Percentiles rank a stretch among this genome's conserved stretches.
These are phyloP conservation scores for Halictus ligatus DNA, from an alignment of 2,888 invertebrate species.

Conservation along the genomic window DNA sequence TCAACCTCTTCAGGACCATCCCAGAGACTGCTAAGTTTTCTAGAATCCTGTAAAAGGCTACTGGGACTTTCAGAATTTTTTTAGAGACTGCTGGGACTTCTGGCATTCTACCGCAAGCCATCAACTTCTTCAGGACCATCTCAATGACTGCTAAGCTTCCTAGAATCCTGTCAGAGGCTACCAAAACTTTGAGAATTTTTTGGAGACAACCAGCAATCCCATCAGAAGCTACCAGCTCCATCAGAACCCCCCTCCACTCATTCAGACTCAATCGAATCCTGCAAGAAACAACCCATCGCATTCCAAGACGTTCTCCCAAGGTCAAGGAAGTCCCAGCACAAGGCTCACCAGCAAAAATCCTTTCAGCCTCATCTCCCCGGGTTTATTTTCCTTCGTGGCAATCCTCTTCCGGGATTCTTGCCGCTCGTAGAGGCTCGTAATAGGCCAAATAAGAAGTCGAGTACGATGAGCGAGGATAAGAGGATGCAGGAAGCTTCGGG, in stretches of 20 bases:
- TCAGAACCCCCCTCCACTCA: background rate
- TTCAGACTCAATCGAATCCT: background rate
- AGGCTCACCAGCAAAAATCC: background rate
- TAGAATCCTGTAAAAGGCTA: background rate
- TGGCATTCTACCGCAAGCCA: no score
- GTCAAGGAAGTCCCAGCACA: background rate
- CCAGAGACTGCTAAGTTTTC: no score
- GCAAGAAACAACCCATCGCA: background rate
- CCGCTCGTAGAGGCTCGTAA: background rate
- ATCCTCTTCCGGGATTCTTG: slow-evolving; percentile 3
- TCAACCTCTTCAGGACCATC: no score
- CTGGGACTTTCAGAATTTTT: background rate
- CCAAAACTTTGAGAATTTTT: no score
- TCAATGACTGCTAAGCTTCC: background rate
- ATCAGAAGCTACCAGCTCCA: background rate
- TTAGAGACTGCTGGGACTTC: background rate
- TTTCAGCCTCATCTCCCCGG: background rate
- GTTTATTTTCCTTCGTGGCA: background rate
- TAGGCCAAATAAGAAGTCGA: background rate
- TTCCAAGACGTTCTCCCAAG: background rate
- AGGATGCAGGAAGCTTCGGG: background rate
- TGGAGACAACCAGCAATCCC: no score
- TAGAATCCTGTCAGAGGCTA: background rate
- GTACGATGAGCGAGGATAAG: background rate
- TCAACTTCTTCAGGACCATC: no score